Evolutionary conservation across 2,888 invertebrate species (phyloP).

Genomic region (Eugnorisma glareosa): DNA sequence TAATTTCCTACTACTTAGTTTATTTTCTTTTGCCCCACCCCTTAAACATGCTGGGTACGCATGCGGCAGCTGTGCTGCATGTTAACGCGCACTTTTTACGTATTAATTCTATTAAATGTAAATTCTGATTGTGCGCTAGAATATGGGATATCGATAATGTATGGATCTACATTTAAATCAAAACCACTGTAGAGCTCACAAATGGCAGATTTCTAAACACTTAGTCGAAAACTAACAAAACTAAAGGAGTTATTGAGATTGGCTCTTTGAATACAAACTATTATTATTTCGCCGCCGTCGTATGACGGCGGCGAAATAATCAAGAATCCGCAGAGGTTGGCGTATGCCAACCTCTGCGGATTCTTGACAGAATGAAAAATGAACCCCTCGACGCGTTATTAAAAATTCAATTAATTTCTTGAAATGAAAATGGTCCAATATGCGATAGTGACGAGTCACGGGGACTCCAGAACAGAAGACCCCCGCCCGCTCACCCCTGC

Average conservation of each 20-base stretch:
- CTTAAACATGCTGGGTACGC: too few species aligned
- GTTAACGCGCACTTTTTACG: not conserved
- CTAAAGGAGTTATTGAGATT: conserved; percentile 12
- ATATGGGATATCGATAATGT: not conserved
- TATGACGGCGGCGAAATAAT: too few species aligned
- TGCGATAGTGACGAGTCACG: conserved; percentile 74
- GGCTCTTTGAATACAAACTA: conserved; percentile 21
- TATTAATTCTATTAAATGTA: not conserved
- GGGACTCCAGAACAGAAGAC: conserved; percentile 34
- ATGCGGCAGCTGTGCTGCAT: not conserved
- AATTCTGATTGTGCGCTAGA: not conserved
- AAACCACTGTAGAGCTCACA: not conserved
- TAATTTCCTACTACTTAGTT: too few species aligned
- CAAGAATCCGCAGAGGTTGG: too few species aligned
- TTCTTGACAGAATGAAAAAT: conserved; percentile 64
- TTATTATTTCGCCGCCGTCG: conserved; percentile 22
- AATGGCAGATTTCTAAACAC: not conserved
- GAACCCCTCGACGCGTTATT: conserved; percentile 64
- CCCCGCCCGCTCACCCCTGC: not conserved
- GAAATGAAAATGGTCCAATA: conserved; percentile 72
- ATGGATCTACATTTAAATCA: not conserved
- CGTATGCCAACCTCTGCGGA: conserved; percentile 22
- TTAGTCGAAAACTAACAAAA: conserved; percentile 3
- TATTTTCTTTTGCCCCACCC: too few species aligned
- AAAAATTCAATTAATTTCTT: conserved; percentile 74